phyloP scores from a whole-genome alignment of 2,797 vertebrate species.

The Catharus ustulatus region DNA sequence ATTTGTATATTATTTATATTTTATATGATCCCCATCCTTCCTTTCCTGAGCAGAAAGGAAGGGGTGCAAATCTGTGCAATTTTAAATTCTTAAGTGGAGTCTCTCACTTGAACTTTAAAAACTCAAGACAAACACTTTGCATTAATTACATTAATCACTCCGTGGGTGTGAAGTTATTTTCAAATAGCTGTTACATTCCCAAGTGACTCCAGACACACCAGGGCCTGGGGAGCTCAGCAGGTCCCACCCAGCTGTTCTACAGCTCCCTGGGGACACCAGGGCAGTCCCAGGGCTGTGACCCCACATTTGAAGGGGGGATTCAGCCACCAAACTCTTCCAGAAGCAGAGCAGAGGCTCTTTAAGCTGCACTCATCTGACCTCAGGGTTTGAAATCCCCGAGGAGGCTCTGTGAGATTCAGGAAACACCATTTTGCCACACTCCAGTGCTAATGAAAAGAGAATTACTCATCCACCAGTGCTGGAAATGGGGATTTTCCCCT shows the following conservation, averaged over 20 bases:
- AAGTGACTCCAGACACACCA: no score
- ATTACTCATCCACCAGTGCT: not conserved
- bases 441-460: not conserved
- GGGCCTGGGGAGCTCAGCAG: not conserved
- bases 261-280: not conserved
- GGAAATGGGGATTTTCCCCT: not conserved
- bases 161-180: not conserved
- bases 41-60: fast-evolving
- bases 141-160: not conserved
- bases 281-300: not conserved
- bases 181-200: not conserved
- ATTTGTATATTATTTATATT: not conserved
- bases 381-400: not conserved
- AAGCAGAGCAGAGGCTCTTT: not conserved
- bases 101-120: not conserved
- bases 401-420: not conserved
- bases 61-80: fast-evolving
- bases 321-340: not conserved
- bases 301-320: fast-evolving
- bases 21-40: not conserved
- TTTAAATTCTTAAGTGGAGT: not conserved
- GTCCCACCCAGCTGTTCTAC: not conserved
- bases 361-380: not conserved
- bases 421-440: not conserved
- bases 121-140: not conserved